These are phyloP conservation scores for Psilopogon haemacephalus DNA, from an alignment of 2,113 vertebrate genomes.

Conservation along the genomic window DNA sequence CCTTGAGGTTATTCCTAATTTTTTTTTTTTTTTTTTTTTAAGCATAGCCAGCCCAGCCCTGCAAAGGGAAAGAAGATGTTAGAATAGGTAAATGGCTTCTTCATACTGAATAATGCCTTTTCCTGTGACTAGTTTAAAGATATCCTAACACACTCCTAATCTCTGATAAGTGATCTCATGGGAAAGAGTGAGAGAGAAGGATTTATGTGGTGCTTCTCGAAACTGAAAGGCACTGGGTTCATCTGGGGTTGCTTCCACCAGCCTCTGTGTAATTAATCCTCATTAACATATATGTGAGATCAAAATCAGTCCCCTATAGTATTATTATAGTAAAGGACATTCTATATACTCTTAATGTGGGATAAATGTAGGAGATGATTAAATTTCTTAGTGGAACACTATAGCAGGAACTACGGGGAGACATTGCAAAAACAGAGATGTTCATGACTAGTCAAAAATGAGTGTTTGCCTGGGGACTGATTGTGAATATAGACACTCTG, in stretches of 20 bases:
- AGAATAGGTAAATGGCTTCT: background rate
- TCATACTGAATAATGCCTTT: background rate
- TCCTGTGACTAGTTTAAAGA: background rate
- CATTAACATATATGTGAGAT: background rate
- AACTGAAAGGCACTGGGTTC: background rate
- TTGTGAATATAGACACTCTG: background rate
- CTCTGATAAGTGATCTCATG: background rate
- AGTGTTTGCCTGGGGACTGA: background rate
- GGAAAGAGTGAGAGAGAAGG: background rate
- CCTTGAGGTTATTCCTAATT: conserved; percentile 13
- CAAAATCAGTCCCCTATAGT: background rate
- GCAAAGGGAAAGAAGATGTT: background rate
- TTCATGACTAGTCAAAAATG: background rate
- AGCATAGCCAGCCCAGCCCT: background rate
- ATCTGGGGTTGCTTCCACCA: background rate
- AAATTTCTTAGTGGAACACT: background rate
- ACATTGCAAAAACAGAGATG: background rate
- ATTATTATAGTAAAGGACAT: background rate
- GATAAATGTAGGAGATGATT: background rate
- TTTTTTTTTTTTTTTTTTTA: background rate
- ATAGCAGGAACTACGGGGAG: background rate
- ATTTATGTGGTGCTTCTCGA: background rate
- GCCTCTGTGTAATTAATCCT: background rate
- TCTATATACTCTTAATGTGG: background rate
- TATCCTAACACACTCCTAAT: background rate